phyloP scores from a whole-genome alignment of 2,797 vertebrate species.

The Cynopterus sphinx region DNA sequence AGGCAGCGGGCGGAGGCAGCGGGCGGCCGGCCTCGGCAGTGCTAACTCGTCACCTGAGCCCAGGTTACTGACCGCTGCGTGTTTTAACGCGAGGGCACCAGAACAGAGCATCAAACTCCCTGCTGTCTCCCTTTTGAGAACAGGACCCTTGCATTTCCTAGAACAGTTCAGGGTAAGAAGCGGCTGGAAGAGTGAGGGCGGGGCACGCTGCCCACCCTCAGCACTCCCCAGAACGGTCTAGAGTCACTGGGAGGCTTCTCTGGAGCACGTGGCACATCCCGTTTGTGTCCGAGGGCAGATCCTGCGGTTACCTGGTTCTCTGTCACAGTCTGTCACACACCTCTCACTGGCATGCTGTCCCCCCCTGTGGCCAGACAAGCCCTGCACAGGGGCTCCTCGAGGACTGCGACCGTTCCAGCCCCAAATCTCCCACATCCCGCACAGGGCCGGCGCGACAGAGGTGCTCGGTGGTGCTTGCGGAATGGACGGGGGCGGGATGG shows the following conservation, averaged over 20 bases:
- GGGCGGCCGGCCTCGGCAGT: neutral
- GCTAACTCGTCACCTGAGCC: neutral
- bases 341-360: neutral
- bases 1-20: neutral
- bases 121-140: neutral
- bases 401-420: neutral
- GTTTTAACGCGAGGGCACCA: neutral
- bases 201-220: neutral
- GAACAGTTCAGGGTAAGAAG: neutral
- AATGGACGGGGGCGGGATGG: too few species aligned
- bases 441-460: rapidly evolving
- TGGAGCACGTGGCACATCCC: neutral
- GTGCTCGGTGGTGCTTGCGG: neutral
- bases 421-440: neutral
- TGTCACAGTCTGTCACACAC: too few species aligned
- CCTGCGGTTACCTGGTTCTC: neutral
- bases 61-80: neutral
- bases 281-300: neutral
- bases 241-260: neutral
- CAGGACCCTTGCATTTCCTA: neutral
- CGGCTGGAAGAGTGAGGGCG: neutral
- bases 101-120: rapidly evolving
- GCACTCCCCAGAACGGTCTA: too few species aligned
- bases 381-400: neutral
- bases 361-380: neutral